Base-by-base conservation (phyloP, 2,888 invertebrate genomes). In the Polydesmus complanatus region DNA sequence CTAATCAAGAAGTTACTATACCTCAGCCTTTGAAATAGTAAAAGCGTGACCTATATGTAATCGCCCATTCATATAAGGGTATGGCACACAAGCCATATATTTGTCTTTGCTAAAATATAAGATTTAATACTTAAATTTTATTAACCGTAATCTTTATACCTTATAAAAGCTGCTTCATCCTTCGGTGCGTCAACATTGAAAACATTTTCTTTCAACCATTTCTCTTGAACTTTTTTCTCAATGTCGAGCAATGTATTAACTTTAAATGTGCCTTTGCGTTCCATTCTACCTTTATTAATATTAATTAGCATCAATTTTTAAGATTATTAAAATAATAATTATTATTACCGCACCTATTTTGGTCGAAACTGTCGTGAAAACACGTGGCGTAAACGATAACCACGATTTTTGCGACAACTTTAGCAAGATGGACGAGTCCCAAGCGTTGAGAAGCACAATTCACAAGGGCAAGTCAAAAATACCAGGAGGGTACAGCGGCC, bases 51-150 rank as follows among this genome's bases (percentile, higher is more conserved):
- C 98, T 66, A 99, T 78, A 80, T 98, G 98, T 60, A 98, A 81
- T 54, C 91, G 83, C 11, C 98, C 98, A 80, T 98, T 98, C 97
- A 98, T 98, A 72, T 99, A 98, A 0, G 98, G 98, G 76, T 85
- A 98, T 1, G 98, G 98, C 77, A 98, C 98, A 1, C 94, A 94
- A 47, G 86, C 88, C 67, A 95, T 78, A 72, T 87, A 97, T 72
- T 97, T 98, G 65, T 89, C 88, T 69, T 82, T 77, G 5, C 72
- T 70, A 19, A 76, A 59, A 8, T 22, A n/a, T 54, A 23, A 59
- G 37, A 8, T 8, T 14, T 8, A 3, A 51, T 51, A 14, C 5
- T 8, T n/a, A 51, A 51, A 19, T 11, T 51, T 14, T 11, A 19
- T 51, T 51, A 48, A 48, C 18, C 18, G 19, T 21, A 50, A 50